Percentiles rank a stretch among this genome's conserved stretches.
These are phyloP conservation scores for Penaeus monodon DNA, from an alignment of 2,888 invertebrate genomes.

Conservation along the genomic window DNA sequence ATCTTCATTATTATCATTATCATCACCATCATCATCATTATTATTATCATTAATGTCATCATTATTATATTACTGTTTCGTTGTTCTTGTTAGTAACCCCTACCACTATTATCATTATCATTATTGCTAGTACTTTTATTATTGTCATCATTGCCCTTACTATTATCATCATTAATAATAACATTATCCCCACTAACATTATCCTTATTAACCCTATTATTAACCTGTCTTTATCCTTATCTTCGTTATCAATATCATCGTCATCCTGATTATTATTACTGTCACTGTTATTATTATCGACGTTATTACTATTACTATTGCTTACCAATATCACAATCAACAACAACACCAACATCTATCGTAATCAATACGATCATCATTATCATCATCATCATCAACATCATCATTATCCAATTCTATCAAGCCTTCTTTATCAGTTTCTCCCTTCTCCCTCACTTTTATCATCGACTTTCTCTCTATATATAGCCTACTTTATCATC, in stretches of 20 bases:
- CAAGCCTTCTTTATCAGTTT: too few relatives aligned
- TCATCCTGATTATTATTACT: too few relatives aligned
- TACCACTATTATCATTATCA: neutral
- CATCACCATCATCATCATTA: too few relatives aligned
- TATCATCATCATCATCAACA: neutral
- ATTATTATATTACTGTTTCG: too few relatives aligned
- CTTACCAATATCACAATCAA: neutral
- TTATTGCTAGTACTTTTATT: neutral
- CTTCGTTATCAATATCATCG: neutral
- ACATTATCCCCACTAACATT: neutral
- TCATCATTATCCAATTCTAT: neutral
- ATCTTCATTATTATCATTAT: too few relatives aligned
- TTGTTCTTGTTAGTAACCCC: too few relatives aligned
- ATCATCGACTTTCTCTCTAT: too few relatives aligned
- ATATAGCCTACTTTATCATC: too few relatives aligned
- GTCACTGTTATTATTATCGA: too few relatives aligned
- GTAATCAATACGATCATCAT: neutral
- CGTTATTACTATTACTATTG: too few relatives aligned
- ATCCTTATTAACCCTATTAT: neutral
- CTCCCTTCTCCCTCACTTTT: too few relatives aligned
- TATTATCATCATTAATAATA: neutral
- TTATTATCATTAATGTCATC: too few relatives aligned
- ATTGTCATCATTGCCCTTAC: neutral
- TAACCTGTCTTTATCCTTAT: neutral
- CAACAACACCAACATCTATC: neutral